These are phyloP conservation scores for Globia sparganii DNA, from an alignment of 2,888 invertebrate genomes.

Conservation along the genomic window DNA sequence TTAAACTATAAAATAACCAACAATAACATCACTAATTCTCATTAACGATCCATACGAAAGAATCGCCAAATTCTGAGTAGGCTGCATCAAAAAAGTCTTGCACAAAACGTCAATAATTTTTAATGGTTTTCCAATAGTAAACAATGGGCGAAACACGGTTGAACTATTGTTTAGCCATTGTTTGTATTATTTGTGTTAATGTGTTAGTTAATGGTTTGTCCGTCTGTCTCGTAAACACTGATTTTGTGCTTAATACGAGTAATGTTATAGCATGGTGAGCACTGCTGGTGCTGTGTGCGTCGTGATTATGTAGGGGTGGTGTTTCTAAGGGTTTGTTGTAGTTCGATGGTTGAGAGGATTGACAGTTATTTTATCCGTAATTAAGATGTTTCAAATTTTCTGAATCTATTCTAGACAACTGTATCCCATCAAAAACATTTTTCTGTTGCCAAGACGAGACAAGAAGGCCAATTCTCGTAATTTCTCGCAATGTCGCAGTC, in stretches of 20 bases:
- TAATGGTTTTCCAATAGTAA: slow-evolving; percentile 84
- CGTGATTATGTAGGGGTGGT: slow-evolving; percentile 62
- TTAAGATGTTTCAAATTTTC: neutral
- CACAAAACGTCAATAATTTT: slow-evolving; percentile 81
- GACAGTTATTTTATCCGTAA: slow-evolving; percentile 1
- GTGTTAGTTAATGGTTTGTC: slow-evolving; percentile 81
- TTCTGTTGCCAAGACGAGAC: too few species aligned
- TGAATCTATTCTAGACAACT: neutral
- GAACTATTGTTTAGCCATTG: slow-evolving; percentile 67
- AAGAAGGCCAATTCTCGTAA: too few species aligned
- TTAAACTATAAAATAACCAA: slow-evolving; percentile 65
- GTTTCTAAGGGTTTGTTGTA: slow-evolving; percentile 48
- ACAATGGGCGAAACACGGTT: slow-evolving; percentile 79
- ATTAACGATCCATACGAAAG: slow-evolving; percentile 69
- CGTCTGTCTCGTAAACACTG: slow-evolving; percentile 83
- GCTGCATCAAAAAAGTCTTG: slow-evolving; percentile 73
- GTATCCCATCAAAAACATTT: too few species aligned
- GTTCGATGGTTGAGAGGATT: neutral
- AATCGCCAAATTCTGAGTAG: slow-evolving; percentile 79
- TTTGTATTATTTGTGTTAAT: slow-evolving; percentile 83
- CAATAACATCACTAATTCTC: slow-evolving; percentile 67
- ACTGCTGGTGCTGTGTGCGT: slow-evolving; percentile 70
- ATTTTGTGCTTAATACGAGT: slow-evolving; percentile 83
- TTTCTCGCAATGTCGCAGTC: too few species aligned
- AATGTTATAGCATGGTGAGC: slow-evolving; percentile 70